Base-by-base conservation (phyloP, 2,113 vertebrate genomes). In the Pluvianellus socialis region DNA sequence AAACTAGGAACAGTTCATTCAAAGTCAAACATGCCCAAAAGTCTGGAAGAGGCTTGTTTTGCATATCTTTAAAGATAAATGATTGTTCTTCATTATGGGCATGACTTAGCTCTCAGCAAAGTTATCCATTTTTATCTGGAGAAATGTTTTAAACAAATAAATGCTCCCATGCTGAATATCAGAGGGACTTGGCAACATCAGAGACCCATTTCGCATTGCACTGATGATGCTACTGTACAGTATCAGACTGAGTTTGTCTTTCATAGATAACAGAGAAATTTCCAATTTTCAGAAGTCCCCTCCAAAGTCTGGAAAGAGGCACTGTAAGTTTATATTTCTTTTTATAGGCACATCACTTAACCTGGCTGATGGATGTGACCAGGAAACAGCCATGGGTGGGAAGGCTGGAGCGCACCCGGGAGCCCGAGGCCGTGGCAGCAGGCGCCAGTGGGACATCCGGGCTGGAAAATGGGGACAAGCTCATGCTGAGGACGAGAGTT, bases 91-190 rank as follows among this genome's bases (percentile, higher is more conserved):
- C 10, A 4, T 74, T 55, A 44, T 12, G 42, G 86, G 14, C 63
- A 42, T 40, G 80, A 52, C 56, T 50, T 55, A 62, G 81, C 81
- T 83, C 58, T 85, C 59, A 45, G 81, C 62, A 75, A 67, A 92
- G 42, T 66, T 81, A 62, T 1, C 5, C 3, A 22, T 4, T 92
- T 90, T 97, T 49, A 94, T 94, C 94, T 95, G 93, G 73, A 97
- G 80, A 82, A 83, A 93, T 76, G 92, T 90, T 96, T 96, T 92
- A 97, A 94, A 97, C 89, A 95, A 96, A 96, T 96, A 90, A 97
- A 92, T 56, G 47, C 52, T 79, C 70, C 50, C 47, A 14, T 33
- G 88, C 79, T 86, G 95, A 62, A 93, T 62, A 85, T 91, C 85
- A 73, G 93, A 97, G 75, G 75, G 79, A 77, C 80, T 71, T 50